Base-by-base conservation (phyloP, 1,140 invertebrate species). In the Drosophila ironensis region DNA sequence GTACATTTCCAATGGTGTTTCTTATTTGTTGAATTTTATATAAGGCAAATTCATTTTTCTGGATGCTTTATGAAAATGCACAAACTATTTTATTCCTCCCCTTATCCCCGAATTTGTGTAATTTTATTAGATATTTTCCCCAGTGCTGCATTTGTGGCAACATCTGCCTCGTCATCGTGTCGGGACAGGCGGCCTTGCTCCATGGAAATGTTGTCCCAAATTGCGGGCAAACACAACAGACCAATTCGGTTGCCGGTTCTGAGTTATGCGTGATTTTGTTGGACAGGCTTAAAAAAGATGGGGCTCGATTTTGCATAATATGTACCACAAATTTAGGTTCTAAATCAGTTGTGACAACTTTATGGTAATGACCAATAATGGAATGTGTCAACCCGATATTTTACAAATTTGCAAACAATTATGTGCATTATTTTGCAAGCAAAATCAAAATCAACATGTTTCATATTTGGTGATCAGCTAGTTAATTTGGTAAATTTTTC, bases 281-380 rank as follows among this genome's bases (percentile, higher is more conserved):
- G 24, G 19, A 12, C n/a, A 25, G 33, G 42, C 60, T 61, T 28
- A 48, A 40, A 47, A 64, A 48, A 28, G 22, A 47, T 19, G 54
- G 40, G 7, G 12, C 12, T 27, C 27, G 28, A n/a, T n/a, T 61
- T 56, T 63, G 59, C 41, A 61, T 48, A 64, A 63, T 42, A 57
- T 22, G 37, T 19, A n/a, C 24, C 17, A 16, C 9, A 50, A 12
- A 22, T 7, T 57, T 11, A 28, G 17, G 40, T 28, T 19, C 19
- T 28, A 63, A 63, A 63, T 63, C 57, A 63, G 24, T 48, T 12
- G 41, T 19, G 25, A 38, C 25, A 48, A 38, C 24, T 63, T 61
- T 63, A 63, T 63, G 60, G 27, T 61, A 47, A 63, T 61, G 24
- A 14, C 42, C 47, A 63, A 63, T 63, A 57, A 48, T 28, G 57